These are phyloP conservation scores for Apotomis betuletana DNA, from an alignment of 2,888 invertebrate genomes.

Conservation along the genomic window DNA sequence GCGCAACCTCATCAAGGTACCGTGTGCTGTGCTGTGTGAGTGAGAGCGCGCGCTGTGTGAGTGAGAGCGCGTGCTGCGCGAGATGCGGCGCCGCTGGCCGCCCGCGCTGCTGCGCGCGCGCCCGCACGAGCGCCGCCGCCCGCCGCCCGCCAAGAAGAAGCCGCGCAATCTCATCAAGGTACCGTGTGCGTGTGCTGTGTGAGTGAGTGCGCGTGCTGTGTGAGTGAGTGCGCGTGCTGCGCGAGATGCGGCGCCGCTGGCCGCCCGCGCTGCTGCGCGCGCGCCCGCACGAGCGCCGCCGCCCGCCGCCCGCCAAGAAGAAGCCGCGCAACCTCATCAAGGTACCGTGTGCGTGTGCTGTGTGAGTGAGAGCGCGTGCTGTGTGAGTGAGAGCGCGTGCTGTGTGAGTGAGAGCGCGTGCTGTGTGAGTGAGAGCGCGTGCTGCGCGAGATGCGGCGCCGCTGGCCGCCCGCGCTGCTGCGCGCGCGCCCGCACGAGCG, in stretches of 20 bases:
- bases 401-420: slow-evolving; percentile 92
- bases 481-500: no score
- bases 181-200: slow-evolving; percentile 77
- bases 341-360: slow-evolving; percentile 72
- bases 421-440: slow-evolving; percentile 51
- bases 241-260: slow-evolving; percentile 92
- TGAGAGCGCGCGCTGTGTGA: slow-evolving; percentile 93
- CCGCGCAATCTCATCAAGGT: slow-evolving; percentile 95
- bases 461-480: no score
- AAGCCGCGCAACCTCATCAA: slow-evolving; percentile 95
- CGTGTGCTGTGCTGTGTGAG: slow-evolving; percentile 87
- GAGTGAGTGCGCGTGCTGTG: slow-evolving; percentile 94
- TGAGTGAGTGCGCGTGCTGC: slow-evolving; percentile 93
- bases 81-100: slow-evolving; percentile 91
- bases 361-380: slow-evolving; percentile 95
- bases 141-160: slow-evolving; percentile 88
- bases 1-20: no score
- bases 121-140: slow-evolving; percentile 63
- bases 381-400: slow-evolving; percentile 91
- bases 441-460: no score
- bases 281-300: slow-evolving; percentile 64
- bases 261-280: slow-evolving; percentile 84
- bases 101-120: slow-evolving; percentile 81
- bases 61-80: slow-evolving; percentile 90
- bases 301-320: slow-evolving; percentile 86